These are phyloP conservation scores for Ptychobarbus kaznakovi DNA, from an alignment of 2,797 vertebrate genomes.

Conservation along the genomic window DNA sequence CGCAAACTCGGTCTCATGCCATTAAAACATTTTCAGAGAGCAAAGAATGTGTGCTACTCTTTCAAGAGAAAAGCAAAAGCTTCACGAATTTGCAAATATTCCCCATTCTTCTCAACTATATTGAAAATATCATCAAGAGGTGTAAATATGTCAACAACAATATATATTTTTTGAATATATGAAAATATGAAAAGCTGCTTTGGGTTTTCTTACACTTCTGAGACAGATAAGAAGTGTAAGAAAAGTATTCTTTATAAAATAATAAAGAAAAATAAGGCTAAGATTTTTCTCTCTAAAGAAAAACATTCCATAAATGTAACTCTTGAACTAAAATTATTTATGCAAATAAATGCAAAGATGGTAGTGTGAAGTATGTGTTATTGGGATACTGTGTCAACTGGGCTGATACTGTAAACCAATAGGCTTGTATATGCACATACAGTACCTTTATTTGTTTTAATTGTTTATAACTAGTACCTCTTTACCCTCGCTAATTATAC, in stretches of 20 bases:
- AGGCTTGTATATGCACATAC: not conserved
- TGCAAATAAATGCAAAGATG: not conserved
- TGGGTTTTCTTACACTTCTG: not conserved
- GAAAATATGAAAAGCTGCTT: not conserved
- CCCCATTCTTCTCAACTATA: not conserved
- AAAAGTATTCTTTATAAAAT: not conserved
- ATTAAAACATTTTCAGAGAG: conserved; percentile 30
- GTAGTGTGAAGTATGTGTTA: not conserved
- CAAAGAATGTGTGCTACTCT: conserved; percentile 26
- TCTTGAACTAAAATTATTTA: not conserved
- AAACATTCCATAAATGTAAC: not conserved
- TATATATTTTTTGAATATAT: not conserved
- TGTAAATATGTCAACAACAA: conserved; percentile 2
- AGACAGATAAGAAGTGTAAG: not conserved
- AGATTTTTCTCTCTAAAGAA: not conserved
- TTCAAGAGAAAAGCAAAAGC: conserved; percentile 46
- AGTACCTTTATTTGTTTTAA: not conserved
- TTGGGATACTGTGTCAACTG: not conserved
- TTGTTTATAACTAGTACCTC: too few species aligned
- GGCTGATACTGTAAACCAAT: not conserved
- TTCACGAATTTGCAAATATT: conserved; percentile 23
- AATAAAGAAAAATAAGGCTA: not conserved
- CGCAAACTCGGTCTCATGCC: conserved; percentile 10
- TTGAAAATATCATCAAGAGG: conserved; percentile 9
- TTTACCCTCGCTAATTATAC: not conserved